Base-by-base conservation (phyloP, 2,797 vertebrate genomes). In the Oceanodroma leucorhoa region DNA sequence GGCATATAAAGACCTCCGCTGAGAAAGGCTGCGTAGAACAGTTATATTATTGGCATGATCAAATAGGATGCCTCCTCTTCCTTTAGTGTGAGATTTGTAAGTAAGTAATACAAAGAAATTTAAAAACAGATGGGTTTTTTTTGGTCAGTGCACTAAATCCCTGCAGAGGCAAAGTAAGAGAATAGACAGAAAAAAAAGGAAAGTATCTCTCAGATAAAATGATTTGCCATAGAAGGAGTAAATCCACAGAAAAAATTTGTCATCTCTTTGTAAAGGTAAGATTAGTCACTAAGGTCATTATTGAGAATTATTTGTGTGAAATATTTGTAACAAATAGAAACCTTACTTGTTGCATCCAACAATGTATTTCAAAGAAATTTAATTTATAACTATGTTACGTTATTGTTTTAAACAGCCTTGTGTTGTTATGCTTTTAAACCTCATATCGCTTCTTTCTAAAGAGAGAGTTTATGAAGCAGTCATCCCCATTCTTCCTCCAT, bases 321-420 rank as follows among this genome's bases (percentile, higher is more conserved):
- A 29, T 51, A 60, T n/a, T 50, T 85, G 5, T 29, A 43, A 21
- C 11, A 46, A 58, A 69, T 48, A 46, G 9, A 83, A 43, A 58
- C 4, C 0, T 40, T 27, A 32, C 2, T 2, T 10, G 8, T 58
- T 70, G 2, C 5, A 41, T 55, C 2, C 46, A 81, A 38, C 2
- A 46, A 38, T 14, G 14, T 17, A 75, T 48, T 40, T 51, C 22
- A 53, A 46, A 7, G 36, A 36, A 36, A 36, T 36, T 36, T 36
- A 36, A 36, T 36, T 36, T 36, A 36, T 36, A 36, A 36, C 36
- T 36, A 36, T 36, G 36, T 43, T 72, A 38, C 14, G 21, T 43
- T 19, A 40, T n/a, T 72, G 3, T 48, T 58, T 67, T 46, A 71
- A 71, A 61, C 4, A 27, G 2, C 4, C 7, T 60, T 51, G 10